Base-by-base conservation (phyloP, 2,888 invertebrate genomes). In the Stenodera caucasica region DNA sequence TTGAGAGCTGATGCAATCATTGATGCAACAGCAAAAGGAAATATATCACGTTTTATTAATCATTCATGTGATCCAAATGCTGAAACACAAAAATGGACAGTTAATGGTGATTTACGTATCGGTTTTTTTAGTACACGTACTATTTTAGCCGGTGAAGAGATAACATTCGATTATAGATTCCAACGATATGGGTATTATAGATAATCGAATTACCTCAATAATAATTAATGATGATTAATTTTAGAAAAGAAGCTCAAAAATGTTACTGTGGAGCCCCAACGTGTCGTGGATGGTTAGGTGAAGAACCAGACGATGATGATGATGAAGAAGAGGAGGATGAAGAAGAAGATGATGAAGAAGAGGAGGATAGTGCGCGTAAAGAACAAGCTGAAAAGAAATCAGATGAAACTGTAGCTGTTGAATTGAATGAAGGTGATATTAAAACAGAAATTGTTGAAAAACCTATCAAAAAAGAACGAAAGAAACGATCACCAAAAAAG, bases 11-110 rank as follows among this genome's bases (percentile, higher is more conserved):
- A 97, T 80, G 90, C 92, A 63, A 90, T 95, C 58, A 98, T 99
- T 62, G 99, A 99, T 82, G 99, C 99, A 1, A 98, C 98, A 0
- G 82, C 87, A 70, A 96, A 93, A 80, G 99, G 99, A 32, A 99
- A 98, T 78, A 89, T 94, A 61, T 98, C 98, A 0, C 84, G 99
- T 40, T 99, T 98, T 77, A 97, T 99, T 71, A 99, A 99, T 81
- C 99, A 99, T 79, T 97, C 97, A 50, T 99, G 99, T 78, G 96
- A 98, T 72, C 99, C 99, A 0, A 99, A 99, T 80, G 94, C 97
- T 3, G 96, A 96, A 82, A 98, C 98, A 0, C 98, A 99, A 81
- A 99, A 99, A 82, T 95, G 94, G 94, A 94, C 94, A 0, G 94
- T 94, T 0, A 94, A 94, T 74, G 94, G 94, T 0, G 94, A 96